phyloP scores from a whole-genome alignment of 2,113 vertebrate genomes.

The Heterochromis multidens region DNA sequence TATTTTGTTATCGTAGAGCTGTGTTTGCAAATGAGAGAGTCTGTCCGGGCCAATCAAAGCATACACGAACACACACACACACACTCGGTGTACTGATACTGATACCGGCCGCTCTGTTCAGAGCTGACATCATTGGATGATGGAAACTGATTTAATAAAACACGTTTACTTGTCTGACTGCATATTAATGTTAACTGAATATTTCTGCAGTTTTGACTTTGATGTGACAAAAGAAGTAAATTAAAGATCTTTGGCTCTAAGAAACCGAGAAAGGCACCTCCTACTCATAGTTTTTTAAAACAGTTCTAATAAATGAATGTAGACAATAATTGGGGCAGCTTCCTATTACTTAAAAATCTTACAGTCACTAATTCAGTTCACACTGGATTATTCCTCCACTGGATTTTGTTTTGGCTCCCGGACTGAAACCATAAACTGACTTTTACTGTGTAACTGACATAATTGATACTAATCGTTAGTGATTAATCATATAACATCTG shows the following conservation, averaged over 20 bases:
- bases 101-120: no score
- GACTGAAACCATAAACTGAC: not conserved
- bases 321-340: fast-evolving
- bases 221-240: fast-evolving
- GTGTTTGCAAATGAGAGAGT: not conserved
- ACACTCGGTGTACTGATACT: no score
- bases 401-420: not conserved
- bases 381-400: not conserved
- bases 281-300: not conserved
- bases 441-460: not conserved
- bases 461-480: not conserved
- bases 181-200: not conserved
- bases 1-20: not conserved
- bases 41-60: fast-evolving
- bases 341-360: no score
- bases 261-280: not conserved
- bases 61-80: fast-evolving
- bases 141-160: not conserved
- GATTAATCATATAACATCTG: not conserved
- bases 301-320: no score
- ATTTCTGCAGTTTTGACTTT: not conserved
- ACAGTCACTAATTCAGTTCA: not conserved
- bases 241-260: not conserved
- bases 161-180: not conserved
- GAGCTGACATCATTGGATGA: no score